A percentile compares a stretch with the other conserved stretches of the same genome.
phyloP scores from a whole-genome alignment of 2,888 invertebrate species.

The Sesia apiformis region DNA sequence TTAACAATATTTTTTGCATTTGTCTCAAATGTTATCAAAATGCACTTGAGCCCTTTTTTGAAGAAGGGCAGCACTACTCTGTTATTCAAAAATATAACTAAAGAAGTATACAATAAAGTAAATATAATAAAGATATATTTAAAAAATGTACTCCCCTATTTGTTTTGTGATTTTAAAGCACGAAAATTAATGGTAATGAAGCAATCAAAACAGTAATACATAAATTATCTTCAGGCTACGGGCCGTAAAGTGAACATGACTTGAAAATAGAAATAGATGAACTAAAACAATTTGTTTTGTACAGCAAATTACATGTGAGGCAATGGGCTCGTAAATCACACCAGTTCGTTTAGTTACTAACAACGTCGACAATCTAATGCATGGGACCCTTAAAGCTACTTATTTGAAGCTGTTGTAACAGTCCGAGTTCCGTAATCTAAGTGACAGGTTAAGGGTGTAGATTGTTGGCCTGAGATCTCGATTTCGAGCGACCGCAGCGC shows the following conservation, averaged over 20 bases:
- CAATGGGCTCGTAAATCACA: conserved; percentile 30
- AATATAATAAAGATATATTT: too few relatives aligned
- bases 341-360: conserved; percentile 15
- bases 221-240: background rate
- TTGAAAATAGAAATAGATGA: background rate
- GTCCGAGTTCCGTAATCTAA: conserved; percentile 13
- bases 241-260: background rate
- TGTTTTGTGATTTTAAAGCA: background rate
- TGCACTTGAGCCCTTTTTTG: too few relatives aligned
- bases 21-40: too few relatives aligned
- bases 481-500: too few relatives aligned
- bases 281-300: background rate
- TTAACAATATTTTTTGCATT: too few relatives aligned
- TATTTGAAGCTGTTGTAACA: conserved; percentile 15
- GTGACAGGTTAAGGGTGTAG: conserved; percentile 9
- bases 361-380: conserved; percentile 12
- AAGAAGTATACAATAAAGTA: too few relatives aligned
- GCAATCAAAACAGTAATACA: background rate
- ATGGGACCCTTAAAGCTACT: conserved; percentile 16
- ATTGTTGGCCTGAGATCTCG: too few relatives aligned
- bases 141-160: too few relatives aligned
- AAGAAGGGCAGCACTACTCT: too few relatives aligned
- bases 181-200: background rate
- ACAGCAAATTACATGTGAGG: conserved; percentile 27
- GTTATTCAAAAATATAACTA: too few relatives aligned